Base-by-base conservation (phyloP, 1,140 invertebrate species). In the Portunus trituberculatus region DNA sequence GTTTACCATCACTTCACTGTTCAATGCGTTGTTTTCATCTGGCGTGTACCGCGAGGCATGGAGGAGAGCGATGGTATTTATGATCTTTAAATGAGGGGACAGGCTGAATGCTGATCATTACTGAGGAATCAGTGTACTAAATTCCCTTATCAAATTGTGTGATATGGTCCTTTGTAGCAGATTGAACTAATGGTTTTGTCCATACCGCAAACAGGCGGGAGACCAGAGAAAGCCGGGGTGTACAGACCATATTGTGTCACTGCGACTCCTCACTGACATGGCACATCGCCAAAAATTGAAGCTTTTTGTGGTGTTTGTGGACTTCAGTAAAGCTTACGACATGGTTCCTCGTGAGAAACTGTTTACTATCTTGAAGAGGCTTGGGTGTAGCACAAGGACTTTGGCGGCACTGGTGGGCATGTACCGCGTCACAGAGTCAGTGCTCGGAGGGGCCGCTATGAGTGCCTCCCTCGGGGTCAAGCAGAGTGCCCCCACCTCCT, bases 341-440 rank as follows among this genome's bases (percentile, higher is more conserved):
- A 32, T 91, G 32, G 89, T 91, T 14, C 48, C 48, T 52, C 48
- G 48, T 52, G 48, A 14, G 6, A 52, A 52, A 52, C 14, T 52
- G 14, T 91, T 91, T 28, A 48, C 14, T 52, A 28, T 91, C 14
- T 10, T 91, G 48, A 91, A 28, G 29, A 32, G 32, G 8, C 32
- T 45, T 4, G 39, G 32, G 28, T 91, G 45, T 91, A 39, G 89
- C 12, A 52, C 48, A 39, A 25, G 10, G 6, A 91, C 48, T 32
- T 14, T 48, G 45, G 28, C 16, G 14, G 89, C 89, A 10, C 28
- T 91, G 2, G 48, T 91, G 46, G 89, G 39, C 32, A 91, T 91
- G 89, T 91, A 91, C 48, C 10, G 46, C 16, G n/a, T 91, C 16
- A 91, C 89, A 4, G 89, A 91, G 32, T 91, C 89, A 12, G 89